Evolutionary conservation across 2,797 vertebrate species (phyloP).

Genomic region (Arctocebus calabarensis): DNA sequence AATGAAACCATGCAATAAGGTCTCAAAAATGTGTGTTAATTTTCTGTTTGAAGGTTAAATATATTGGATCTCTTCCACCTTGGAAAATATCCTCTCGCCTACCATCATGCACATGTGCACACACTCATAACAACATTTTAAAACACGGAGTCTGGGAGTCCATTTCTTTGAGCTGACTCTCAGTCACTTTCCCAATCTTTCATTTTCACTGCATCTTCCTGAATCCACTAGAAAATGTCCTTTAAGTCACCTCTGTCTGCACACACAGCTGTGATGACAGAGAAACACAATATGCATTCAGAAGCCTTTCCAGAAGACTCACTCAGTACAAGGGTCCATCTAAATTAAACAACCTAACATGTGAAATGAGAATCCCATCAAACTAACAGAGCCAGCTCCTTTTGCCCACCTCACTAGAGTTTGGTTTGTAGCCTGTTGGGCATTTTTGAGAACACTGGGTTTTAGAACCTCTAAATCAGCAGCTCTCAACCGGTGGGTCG

Average conservation of each 20-base stretch:
- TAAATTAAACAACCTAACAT: accelerated
- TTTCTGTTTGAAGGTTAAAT: neutral
- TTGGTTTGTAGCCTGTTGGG: neutral
- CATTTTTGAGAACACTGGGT: neutral
- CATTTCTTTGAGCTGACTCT: neutral
- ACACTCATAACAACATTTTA: neutral
- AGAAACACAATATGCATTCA: too few species aligned
- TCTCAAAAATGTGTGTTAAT: neutral
- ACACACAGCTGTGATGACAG: neutral
- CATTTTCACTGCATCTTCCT: neutral
- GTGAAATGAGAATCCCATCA: neutral
- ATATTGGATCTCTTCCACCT: neutral
- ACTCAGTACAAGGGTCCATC: neutral
- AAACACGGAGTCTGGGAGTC: neutral
- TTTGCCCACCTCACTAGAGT: neutral
- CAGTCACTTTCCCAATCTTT: neutral
- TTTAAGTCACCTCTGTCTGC: neutral
- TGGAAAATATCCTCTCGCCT: neutral
- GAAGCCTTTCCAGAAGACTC: neutral
- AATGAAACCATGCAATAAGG: too few species aligned
- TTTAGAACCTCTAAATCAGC: neutral
- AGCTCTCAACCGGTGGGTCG: too few species aligned
- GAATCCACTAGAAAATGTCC: neutral
- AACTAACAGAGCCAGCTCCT: neutral
- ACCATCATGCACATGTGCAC: accelerated